Conservation (phyloP, 2,888 invertebrate species). For the Pinctada fucata region DNA sequence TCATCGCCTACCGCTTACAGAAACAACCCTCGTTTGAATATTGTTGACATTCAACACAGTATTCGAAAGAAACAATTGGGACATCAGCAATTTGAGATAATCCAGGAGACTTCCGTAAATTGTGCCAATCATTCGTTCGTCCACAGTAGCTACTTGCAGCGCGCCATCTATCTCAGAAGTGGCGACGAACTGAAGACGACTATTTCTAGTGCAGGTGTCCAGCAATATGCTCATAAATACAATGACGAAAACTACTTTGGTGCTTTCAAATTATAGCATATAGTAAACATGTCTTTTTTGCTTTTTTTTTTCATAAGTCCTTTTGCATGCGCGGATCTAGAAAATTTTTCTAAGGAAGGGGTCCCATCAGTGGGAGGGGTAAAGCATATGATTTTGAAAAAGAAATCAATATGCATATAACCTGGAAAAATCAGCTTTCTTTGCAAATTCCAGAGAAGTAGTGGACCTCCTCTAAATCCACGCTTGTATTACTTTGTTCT, state of each 20-base stretch:
- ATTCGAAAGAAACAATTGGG: neutral
- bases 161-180: slow-evolving; percentile 6
- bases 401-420: no score
- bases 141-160: slow-evolving; percentile 18
- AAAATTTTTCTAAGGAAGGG: no score
- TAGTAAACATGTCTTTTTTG: neutral
- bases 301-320: no score
- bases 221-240: slow-evolving; percentile 14
- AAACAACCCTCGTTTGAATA: neutral
- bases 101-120: slow-evolving; percentile 11
- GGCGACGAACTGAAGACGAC: slow-evolving; percentile 16
- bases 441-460: no score
- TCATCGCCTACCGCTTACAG: neutral
- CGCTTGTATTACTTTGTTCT: no score
- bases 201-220: slow-evolving; percentile 10
- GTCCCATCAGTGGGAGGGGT: no score
- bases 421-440: no score
- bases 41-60: slow-evolving; percentile 15
- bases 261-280: slow-evolving; percentile 11
- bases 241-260: slow-evolving; percentile 17
- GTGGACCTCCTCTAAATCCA: no score
- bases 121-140: slow-evolving; percentile 18
- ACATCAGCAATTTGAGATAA: neutral
- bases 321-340: no score
- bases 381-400: no score